phyloP scores from a whole-genome alignment of 2,797 vertebrate species.

The Melopsittacus undulatus region DNA sequence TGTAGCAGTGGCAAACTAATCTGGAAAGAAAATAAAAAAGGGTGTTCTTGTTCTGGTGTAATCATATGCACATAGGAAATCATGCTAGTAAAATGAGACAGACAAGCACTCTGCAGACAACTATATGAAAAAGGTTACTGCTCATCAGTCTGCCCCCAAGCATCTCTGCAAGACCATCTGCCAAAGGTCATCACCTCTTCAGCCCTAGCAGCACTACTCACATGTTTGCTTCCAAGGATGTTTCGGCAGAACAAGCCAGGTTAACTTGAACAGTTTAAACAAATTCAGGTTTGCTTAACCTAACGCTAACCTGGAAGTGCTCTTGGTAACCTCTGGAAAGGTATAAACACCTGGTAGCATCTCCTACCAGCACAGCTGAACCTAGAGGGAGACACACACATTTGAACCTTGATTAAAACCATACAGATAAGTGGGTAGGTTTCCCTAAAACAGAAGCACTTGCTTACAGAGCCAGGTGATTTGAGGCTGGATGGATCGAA shows the following conservation, averaged over 20 bases:
- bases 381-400: not conserved
- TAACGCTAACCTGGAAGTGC: not conserved
- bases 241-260: not conserved
- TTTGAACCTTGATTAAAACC: not conserved
- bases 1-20: not conserved
- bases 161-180: constrained; percentile 42
- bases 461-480: not conserved
- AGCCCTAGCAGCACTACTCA: not conserved
- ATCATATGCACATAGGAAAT: not conserved
- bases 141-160: constrained; percentile 13
- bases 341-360: not conserved
- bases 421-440: no score
- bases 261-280: not conserved
- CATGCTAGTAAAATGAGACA: not conserved
- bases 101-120: not conserved
- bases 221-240: not conserved
- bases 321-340: not conserved
- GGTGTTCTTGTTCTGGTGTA: not conserved
- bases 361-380: not conserved
- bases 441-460: not conserved
- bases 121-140: not conserved
- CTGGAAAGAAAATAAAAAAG: not conserved
- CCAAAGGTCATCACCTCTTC: constrained; percentile 25
- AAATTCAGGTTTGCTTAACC: not conserved
- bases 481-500: not conserved